Conservation (phyloP, 2,113 vertebrate species). For the zebrafish (Danio rerio) region GRCz12tu NC_133194.1:40771001-40771500, state of each 20-base stretch:
- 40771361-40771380: constrained; percentile 77
- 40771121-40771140: constrained; percentile 78
- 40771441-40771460: constrained; percentile 84
- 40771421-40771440: constrained; percentile 85
- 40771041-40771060: constrained; percentile 81
- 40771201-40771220: constrained; percentile 97
- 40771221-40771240: constrained; percentile 99
- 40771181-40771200: constrained; percentile 92
- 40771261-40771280: constrained; percentile 85
- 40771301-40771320: constrained; percentile 84
- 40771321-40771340: constrained; percentile 81
- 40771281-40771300: constrained; percentile 78
- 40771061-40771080: constrained; percentile 59
- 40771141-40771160: constrained; percentile 94
- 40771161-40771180: constrained; percentile 94
- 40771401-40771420: constrained; percentile 70
- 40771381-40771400: constrained; percentile 80
- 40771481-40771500: constrained; percentile 91
- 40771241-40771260: constrained; percentile 96
- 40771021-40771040: constrained; percentile 79
- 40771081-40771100: constrained; percentile 79
- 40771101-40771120: constrained; percentile 68
- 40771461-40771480: constrained; percentile 83
- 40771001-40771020: constrained; percentile 78
- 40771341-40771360: constrained; percentile 75